Evolutionary conservation across 2,797 vertebrate genomes (phyloP), one percentile per base, ranked within the genome.

Genomic region (Craterocephalus amniculus): DNA sequence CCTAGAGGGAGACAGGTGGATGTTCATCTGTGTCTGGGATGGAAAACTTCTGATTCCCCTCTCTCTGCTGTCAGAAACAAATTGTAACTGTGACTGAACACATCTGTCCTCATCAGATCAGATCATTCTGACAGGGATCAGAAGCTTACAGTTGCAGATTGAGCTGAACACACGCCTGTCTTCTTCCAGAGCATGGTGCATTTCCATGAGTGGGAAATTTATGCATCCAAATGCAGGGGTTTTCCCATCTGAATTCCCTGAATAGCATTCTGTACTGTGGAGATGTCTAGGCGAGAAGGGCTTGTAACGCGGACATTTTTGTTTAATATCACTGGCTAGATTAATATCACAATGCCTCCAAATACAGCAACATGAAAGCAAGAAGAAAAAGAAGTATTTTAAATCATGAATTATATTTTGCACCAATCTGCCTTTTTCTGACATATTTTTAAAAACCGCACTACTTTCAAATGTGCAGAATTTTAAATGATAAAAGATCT

Each of bases 41-140:
- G 14, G 51, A 27, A 54, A 27, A 54, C 51, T 29, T 29, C 24
- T 18, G 26, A 54, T 54, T 27, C 51, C 27, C 22, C 27, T 16
- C 24, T 14, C 1, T 54, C 51, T 54, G 51, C 51, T 54, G 51
- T 27, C 51, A 27, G 4, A 18, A 54, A 27, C 14, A 26, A 29
- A 49, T 27, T 13, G 14, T 54, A 6, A 54, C 51, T 29, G 13
- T 16, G 51, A 54, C 27, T 27, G 27, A 11, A 29, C 27, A 14
- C 24, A 26, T 54, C 51, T 54, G 51, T 7, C 5, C 51, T 29
- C 26, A 1, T 54, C 51, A 54, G 13, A 27, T 18, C 26, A 54
- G 51, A 54, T 7, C 13, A 14, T 54, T 54, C 24, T 54, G 51
- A 54, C 51, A 29, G 51, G 26, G 51, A 54, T 54, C 51, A 54